A percentile compares a stretch with the other conserved stretches of the same genome.
These are phyloP conservation scores for Drosophila borealis DNA, from an alignment of 2,888 invertebrate species.

Conservation along the genomic window DNA sequence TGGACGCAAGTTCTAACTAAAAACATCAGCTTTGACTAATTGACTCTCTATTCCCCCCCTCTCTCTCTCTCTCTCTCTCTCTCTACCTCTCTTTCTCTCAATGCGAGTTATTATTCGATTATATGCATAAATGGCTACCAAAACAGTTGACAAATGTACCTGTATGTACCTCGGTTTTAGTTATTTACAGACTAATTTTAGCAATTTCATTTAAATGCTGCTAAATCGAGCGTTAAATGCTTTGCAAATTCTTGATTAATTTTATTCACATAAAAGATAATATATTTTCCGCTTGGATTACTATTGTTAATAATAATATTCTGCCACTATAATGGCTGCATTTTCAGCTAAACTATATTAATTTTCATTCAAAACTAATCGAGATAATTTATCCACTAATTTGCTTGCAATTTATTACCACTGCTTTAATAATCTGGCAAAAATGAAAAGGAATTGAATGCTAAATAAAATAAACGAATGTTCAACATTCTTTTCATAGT, in stretches of 20 bases:
- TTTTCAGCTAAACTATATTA: background rate
- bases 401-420: background rate
- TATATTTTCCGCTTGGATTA: conserved; percentile 8
- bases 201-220: conserved; percentile 47
- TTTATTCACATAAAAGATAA: conserved; percentile 12
- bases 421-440: background rate
- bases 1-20: conserved; percentile 14
- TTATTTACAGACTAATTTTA: conserved; percentile 27
- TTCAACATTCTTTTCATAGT: too few species aligned
- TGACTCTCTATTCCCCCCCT: background rate
- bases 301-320: conserved; percentile 3
- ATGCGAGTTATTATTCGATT: background rate
- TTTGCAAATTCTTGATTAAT: conserved; percentile 10
- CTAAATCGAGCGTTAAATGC: conserved; percentile 41
- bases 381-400: conserved; percentile 11
- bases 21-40: background rate
- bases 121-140: background rate
- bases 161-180: background rate
- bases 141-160: conserved; percentile 13
- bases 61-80: too few species aligned
- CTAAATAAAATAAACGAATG: background rate
- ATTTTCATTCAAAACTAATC: background rate
- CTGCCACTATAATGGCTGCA: background rate
- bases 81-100: too few species aligned
- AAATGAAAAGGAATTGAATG: too few species aligned